Evolutionary conservation across 2,113 vertebrate genomes (phyloP), one percentile per base, ranked within the genome.

Genomic region (Cebus imitator): DNA sequence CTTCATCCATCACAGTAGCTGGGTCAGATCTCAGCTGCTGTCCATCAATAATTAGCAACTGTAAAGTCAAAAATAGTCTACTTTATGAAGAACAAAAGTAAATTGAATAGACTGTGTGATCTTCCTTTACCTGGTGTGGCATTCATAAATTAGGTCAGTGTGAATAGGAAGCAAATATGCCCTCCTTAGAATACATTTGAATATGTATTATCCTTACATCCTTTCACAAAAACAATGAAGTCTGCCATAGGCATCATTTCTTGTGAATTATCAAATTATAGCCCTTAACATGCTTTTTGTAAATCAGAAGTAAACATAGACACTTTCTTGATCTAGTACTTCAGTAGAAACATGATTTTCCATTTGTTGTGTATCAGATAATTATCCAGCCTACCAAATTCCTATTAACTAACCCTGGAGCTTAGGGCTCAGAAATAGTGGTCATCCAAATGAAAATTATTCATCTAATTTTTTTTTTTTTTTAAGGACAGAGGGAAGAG

Each of bases 31-130:
- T 99, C 97, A 99, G 98, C 98, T 99, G 99, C 98, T 99, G 99
- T 78, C 99, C 99, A 81, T 99, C 99, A 91, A 99, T 99, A 97
- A 99, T 99, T 97, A 99, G 99, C 97, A 99, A 98, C 99, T 99
- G 97, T 21, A 95, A 96, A 93, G 79, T 97, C 79, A 98, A 58
- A 97, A 20, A 94, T 23, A 90, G 55, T 21, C 30, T 52, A 35
- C 1, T 92, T 97, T 96, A 93, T 80, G 87, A 97, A 91, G n/a
- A 96, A 90, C 27, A 96, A 80, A 80, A 57, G 48, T 61, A 37
- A 83, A 68, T 35, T 35, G 84, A 96, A 66, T 8, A 0, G 55
- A 82, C 14, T 52, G 12, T 40, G 48, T 16, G 48, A 76, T 10
- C 25, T 83, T 50, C 27, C 50, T 92, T 87, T 58, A 80, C 55